Percentiles rank a stretch among this genome's conserved stretches.
Evolutionary conservation across 1,140 invertebrate species (phyloP).

Genomic region (Monochamus saltuarius): DNA sequence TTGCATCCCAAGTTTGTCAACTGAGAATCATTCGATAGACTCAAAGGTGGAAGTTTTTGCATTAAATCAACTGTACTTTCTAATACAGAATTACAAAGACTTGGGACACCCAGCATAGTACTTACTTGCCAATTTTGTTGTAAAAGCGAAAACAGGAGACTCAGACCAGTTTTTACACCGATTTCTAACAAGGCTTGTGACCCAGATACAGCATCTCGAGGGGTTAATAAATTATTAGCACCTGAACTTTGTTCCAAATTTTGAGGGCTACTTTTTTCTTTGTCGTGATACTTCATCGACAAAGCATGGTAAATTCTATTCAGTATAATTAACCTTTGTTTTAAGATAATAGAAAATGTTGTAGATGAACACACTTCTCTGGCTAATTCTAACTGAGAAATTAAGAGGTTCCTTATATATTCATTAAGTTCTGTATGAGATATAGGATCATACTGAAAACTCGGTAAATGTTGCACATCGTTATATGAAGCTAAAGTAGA

Average conservation of each 20-base stretch:
- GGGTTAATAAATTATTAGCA: slow-evolving; percentile 13
- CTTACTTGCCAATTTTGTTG: slow-evolving; percentile 61
- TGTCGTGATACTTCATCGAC: slow-evolving; percentile 59
- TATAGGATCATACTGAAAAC: slow-evolving; percentile 53
- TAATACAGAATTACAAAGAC: slow-evolving; percentile 62
- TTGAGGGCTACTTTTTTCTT: slow-evolving; percentile 43
- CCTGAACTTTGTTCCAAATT: slow-evolving; percentile 31
- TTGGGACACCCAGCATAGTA: slow-evolving; percentile 45
- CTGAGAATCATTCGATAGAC: slow-evolving; percentile 62
- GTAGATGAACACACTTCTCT: slow-evolving; percentile 58
- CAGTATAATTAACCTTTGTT: slow-evolving; percentile 61
- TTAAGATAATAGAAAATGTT: slow-evolving; percentile 58
- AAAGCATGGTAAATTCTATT: slow-evolving; percentile 63
- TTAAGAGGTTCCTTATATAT: slow-evolving; percentile 56
- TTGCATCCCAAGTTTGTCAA: slow-evolving; percentile 59
- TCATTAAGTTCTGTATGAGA: slow-evolving; percentile 58
- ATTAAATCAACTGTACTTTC: slow-evolving; percentile 62
- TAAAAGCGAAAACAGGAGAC: slow-evolving; percentile 63
- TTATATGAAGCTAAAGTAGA: slow-evolving; percentile 39
- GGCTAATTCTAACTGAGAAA: slow-evolving; percentile 59
- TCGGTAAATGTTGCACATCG: slow-evolving; percentile 52
- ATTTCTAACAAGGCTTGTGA: slow-evolving; percentile 65
- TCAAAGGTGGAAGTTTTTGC: slow-evolving; percentile 59
- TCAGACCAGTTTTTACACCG: slow-evolving; percentile 65
- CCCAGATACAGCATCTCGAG: slow-evolving; percentile 41